phyloP scores from a whole-genome alignment of 2,797 vertebrate species.

The Eulemur rubriventer region DNA sequence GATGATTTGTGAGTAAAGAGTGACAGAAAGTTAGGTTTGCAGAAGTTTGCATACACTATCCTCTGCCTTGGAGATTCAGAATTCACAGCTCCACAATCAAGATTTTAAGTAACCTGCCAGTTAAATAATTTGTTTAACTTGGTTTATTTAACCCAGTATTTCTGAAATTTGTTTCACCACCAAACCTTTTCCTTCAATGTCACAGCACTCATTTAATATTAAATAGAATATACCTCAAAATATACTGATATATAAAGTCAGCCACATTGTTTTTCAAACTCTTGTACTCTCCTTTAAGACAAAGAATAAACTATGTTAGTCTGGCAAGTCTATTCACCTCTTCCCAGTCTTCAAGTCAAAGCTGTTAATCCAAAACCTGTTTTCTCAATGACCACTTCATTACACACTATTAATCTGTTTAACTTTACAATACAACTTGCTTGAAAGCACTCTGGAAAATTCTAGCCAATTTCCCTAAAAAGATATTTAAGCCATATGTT shows the following conservation, averaged over 20 bases:
- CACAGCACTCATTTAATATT: not conserved
- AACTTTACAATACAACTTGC: not conserved
- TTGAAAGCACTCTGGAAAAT: conserved; percentile 17
- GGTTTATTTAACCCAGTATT: not conserved
- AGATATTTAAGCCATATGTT: not conserved
- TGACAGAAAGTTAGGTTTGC: not conserved
- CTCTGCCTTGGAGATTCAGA: not conserved
- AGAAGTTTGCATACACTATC: not conserved
- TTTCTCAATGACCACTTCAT: not conserved
- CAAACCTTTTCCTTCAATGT: not conserved
- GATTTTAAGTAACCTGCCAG: not conserved
- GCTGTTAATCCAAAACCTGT: not conserved
- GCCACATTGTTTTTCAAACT: not conserved
- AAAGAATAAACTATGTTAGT: not conserved
- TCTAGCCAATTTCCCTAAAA: conserved; percentile 20
- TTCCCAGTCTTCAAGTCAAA: not conserved
- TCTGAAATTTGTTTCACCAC: not conserved
- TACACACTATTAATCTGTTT: not conserved
- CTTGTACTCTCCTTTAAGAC: not conserved
- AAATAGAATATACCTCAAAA: not conserved
- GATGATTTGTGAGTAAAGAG: not conserved
- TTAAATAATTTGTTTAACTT: not conserved
- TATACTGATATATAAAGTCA: not conserved
- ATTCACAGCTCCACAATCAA: not conserved
- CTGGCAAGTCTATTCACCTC: not conserved